Evolutionary conservation across 2,888 invertebrate species (phyloP), one percentile per base, ranked within the genome.

Genomic region (Drosophila histrio): DNA sequence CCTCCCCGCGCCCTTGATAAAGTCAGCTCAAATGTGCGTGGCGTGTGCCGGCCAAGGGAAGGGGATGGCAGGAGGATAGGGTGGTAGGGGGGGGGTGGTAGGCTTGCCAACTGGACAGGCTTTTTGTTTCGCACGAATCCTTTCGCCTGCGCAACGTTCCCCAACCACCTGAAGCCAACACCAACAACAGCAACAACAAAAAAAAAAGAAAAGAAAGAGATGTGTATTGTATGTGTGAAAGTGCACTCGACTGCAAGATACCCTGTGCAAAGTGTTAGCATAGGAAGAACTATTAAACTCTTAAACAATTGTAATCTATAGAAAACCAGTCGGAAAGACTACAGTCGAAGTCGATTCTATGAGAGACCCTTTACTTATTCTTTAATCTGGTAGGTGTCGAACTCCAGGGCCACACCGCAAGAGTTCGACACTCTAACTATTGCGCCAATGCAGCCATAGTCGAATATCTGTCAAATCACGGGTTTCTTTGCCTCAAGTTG

Each of bases 41-140:
- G 64, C 56, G 72, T 73, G 77, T 81, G 80, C 65, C 80, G 60
- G 49, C 41, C 54, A 11, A 3, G 34, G 3, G 3, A 0, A 17
- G 15, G 4, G 34, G 32, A 2, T 26, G 52, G 11, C 4, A n/a
- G 11, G 44, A 13, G 52, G 39, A 26, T 21, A 11, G 47, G 9
- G 26, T 9, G 13, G 7, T n/a, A n/a, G 60, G 36, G 22, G 17
- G 38, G 24, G 21, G 28, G 52, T 28, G 9, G 36, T 17, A 36
- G 44, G 46, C 49, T 82, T 86, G 87, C 76, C 88, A 82, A 66
- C 76, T 81, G 85, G 65, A 49, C 84, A 65, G 74, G 49, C 66
- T 70, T 87, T 74, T 68, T 87, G 86, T 81, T 82, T 82, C 82
- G 82, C 82, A 82, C 88, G 82, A 82, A 82, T 82, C 82, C 82